Evolutionary conservation across 2,888 invertebrate genomes (phyloP).

Genomic region (Lasiommata megera): DNA sequence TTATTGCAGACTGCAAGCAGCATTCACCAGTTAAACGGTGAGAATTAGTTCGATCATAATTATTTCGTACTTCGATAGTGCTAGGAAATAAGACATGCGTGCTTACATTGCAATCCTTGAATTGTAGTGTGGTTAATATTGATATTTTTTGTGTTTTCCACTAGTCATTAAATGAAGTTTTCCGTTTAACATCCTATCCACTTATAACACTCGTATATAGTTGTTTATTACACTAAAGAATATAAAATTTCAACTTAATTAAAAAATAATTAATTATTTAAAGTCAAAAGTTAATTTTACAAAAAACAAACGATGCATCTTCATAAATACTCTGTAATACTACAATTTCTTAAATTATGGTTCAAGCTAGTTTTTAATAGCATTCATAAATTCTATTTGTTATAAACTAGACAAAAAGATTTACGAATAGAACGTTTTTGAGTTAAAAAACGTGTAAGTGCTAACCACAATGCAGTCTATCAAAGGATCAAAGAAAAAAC

Average conservation of each 20-base stretch:
- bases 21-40: slow-evolving; percentile 68
- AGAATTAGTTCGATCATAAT: slow-evolving; percentile 59
- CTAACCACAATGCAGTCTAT: no score
- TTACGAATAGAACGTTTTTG: no score
- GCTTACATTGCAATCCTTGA: slow-evolving; percentile 72
- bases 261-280: not conserved
- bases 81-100: slow-evolving; percentile 73
- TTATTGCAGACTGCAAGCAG: slow-evolving; percentile 67
- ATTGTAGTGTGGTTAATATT: slow-evolving; percentile 65
- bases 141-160: slow-evolving; percentile 40
- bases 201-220: not conserved
- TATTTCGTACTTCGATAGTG: slow-evolving; percentile 49
- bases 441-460: no score
- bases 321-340: no score
- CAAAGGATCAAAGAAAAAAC: no score
- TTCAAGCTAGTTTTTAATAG: not conserved
- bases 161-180: not conserved
- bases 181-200: slow-evolving; percentile 1
- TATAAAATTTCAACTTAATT: not conserved
- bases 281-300: not conserved
- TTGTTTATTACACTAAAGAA: not conserved
- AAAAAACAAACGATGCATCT: not conserved
- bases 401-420: not conserved
- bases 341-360: not conserved
- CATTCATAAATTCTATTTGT: not conserved